Base-by-base conservation (phyloP, 2,113 vertebrate species). In the Lamprotornis superbus region DNA sequence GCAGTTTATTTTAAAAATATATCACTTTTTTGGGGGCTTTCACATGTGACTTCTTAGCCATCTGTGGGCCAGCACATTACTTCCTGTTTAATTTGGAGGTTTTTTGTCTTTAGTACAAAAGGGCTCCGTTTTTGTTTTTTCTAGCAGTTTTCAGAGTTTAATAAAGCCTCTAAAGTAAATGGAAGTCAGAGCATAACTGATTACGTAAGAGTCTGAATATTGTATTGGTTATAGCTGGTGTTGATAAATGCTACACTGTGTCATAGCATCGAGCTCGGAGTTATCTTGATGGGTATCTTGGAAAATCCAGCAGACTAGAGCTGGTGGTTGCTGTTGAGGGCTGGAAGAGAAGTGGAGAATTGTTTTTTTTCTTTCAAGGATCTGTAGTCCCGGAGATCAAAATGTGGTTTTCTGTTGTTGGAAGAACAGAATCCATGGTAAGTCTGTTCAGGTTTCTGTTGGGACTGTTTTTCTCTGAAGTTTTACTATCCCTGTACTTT, bases 401-500 rank as follows among this genome's bases (percentile, higher is more conserved):
- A 98, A 99, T 99, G 99, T 99, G 99, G 99, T 99, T 99, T 98
- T 99, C 99, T 88, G 99, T 99, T 94, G 98, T 99, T 93, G 99
- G 99, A 96, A 98, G 98, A 97, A 98, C 90, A 93, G 98, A 98
- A 90, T 93, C 98, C 89, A 44, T 90, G 98, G 98, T 99, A 98
- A 98, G 98, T 98, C 89, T 74, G 89, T 86, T 83, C 49, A 94
- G 93, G 91, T 92, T 81, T 95, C 86, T 83, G 71, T 89, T 81
- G 69, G 67, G 84, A 74, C 83, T 90, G 75, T 90, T 90, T 97
- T 96, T 69, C 80, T 91, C 87, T 96, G 64, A 89, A 95, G 83
- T 95, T 96, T 91, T 84, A 44, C 82, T 95, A 64, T 87, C 91
- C 52, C 64, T 93, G 50, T 88, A 96, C 50, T 90, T 82, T 83